These are phyloP conservation scores for Alces alces DNA, from an alignment of 2,113 vertebrate species.

Conservation along the genomic window DNA sequence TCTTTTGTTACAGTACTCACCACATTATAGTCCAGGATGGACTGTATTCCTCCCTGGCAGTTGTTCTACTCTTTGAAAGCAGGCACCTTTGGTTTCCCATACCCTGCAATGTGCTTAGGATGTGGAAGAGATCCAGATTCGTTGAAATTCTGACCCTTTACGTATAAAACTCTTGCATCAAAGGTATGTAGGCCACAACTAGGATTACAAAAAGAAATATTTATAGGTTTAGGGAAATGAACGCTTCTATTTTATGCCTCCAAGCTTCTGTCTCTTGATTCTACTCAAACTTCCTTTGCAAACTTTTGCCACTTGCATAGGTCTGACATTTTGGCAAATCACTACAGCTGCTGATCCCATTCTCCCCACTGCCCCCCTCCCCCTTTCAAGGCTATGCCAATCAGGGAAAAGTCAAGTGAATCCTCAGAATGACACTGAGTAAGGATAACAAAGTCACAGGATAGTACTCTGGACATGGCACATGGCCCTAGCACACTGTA, in stretches of 20 bases:
- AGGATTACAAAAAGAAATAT: not conserved
- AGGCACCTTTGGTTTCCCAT: not conserved
- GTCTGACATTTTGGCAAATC: not conserved
- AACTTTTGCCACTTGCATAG: not conserved
- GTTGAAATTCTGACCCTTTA: not conserved
- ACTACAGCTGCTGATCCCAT: not conserved
- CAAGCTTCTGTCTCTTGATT: not conserved
- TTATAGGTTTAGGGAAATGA: not conserved
- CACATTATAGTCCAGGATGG: too few species aligned
- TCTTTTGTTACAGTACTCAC: not conserved
- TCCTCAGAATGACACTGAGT: not conserved
- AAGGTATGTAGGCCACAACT: not conserved
- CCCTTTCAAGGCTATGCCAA: not conserved
- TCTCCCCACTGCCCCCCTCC: accelerated
- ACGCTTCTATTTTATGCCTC: not conserved
- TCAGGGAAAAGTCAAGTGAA: not conserved
- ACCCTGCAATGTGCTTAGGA: not conserved
- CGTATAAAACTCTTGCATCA: not conserved
- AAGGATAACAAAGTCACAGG: not conserved
- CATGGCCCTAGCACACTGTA: not conserved
- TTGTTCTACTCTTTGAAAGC: not conserved
- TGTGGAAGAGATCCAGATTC: not conserved
- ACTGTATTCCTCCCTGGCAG: not conserved
- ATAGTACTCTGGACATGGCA: not conserved
- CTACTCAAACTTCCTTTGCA: not conserved